phyloP scores from a whole-genome alignment of 2,797 vertebrate species.

The Intellagama lesueurii region DNA sequence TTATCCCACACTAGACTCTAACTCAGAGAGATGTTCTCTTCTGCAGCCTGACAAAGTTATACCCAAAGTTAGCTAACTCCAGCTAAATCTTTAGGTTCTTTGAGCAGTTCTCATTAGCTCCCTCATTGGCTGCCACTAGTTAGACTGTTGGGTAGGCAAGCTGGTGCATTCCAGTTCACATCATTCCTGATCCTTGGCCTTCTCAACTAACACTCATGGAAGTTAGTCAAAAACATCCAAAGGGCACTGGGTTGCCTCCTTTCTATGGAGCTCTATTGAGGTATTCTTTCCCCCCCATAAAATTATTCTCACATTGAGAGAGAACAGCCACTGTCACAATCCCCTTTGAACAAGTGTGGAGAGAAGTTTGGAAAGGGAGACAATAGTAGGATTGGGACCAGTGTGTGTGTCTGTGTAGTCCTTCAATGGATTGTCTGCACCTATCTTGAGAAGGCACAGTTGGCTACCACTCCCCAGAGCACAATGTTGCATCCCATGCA shows the following conservation, averaged over 20 bases:
- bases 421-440: background rate
- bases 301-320: background rate
- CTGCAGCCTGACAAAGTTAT: too few species aligned
- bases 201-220: too few species aligned
- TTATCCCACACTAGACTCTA: background rate
- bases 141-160: too few species aligned
- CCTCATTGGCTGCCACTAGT: background rate
- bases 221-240: too few species aligned
- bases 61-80: background rate
- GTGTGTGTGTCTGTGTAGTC: background rate
- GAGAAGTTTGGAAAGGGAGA: background rate
- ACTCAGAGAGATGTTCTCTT: background rate
- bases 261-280: too few species aligned
- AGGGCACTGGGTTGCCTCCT: too few species aligned
- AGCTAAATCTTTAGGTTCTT: background rate
- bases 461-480: background rate
- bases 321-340: background rate
- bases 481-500: background rate
- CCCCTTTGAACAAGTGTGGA: background rate
- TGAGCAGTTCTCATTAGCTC: background rate
- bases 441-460: background rate
- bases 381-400: background rate
- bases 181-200: too few species aligned
- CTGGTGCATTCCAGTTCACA: too few species aligned
- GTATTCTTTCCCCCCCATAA: too few species aligned